Evolutionary conservation across 2,888 invertebrate species (phyloP), one percentile per base, ranked within the genome.

Genomic region (Polylopha cassiicola): DNA sequence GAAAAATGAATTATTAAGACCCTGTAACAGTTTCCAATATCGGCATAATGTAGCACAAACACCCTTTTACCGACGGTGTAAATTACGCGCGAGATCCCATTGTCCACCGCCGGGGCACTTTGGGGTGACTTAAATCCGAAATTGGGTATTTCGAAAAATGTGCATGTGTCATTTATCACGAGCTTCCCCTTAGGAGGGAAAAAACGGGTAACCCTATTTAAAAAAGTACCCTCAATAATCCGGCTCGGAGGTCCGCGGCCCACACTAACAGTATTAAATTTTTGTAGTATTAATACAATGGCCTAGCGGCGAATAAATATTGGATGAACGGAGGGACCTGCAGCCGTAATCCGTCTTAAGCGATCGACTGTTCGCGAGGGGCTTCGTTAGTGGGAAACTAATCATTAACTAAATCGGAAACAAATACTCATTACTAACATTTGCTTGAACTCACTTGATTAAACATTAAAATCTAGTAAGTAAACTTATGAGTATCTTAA

Each of bases 161-260:
- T 84, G 85, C 86, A 86, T 86, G 86, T 86, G 86, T 86, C 86
- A 86, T 86, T 86, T 86, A 86, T 86, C 86, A 86, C 81, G 67
- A 77, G 80, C 81, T 84, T 76, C 75, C 61, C 63, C 51, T 54
- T 45, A 45, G 53, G 63, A 67, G 61, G 74, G 73, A 73, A 80
- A 80, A 74, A 79, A 58, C 44, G 48, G 64, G 70, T 81, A 81
- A 80, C 84, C 84, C 84, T 81, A 80, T 84, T 84, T 81, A 82
- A 85, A 85, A 85, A 85, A 81, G 73, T 77, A 73, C 76, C 80
- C 65, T 55, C 68, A 51, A 65, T 84, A 84, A 84, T 82, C 84
- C 84, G 65, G 43, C 55, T 51, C 72, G 71, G 63, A 65, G 72
- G 65, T 71, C 61, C 66, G 60, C 69, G 69, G 71, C 76, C 72